Conservation (phyloP, 2,797 vertebrate genomes). For the Rhabdomys pumilio region DNA sequence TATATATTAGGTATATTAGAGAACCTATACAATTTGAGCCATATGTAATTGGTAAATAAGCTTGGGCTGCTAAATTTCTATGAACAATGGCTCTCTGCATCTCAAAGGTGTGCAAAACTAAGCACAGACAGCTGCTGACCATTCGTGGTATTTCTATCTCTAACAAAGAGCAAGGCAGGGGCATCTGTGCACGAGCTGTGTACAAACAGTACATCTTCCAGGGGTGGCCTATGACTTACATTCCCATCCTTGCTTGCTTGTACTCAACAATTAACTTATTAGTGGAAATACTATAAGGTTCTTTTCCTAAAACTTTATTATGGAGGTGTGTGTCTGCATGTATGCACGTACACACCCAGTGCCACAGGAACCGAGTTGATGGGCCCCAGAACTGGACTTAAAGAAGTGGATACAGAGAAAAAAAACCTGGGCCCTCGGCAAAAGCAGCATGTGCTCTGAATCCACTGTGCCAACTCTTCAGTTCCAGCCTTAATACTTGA, state of each 20-base stretch:
- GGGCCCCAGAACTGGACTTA: background rate
- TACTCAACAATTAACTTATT: background rate
- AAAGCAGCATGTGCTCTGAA: background rate
- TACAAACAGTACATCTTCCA: background rate
- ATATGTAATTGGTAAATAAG: background rate
- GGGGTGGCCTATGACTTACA: background rate
- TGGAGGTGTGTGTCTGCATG: background rate
- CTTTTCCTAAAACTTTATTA: background rate
- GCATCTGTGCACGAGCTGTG: background rate
- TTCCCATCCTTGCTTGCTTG: background rate
- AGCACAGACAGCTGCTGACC: background rate
- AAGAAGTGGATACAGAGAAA: background rate
- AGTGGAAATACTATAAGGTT: conserved; percentile 20
- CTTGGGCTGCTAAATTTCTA: background rate
- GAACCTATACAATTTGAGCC: background rate
- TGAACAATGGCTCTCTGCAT: background rate
- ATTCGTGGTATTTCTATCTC: background rate
- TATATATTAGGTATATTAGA: conserved; percentile 4
- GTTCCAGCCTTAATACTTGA: background rate
- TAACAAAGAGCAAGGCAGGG: background rate
- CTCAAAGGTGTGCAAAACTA: background rate
- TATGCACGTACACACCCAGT: background rate
- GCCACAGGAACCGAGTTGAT: background rate
- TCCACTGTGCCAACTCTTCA: background rate
- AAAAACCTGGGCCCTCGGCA: too few relatives aligned